Base-by-base conservation (phyloP, 1,140 invertebrate genomes). In the Drosophila pallidifrons region DNA sequence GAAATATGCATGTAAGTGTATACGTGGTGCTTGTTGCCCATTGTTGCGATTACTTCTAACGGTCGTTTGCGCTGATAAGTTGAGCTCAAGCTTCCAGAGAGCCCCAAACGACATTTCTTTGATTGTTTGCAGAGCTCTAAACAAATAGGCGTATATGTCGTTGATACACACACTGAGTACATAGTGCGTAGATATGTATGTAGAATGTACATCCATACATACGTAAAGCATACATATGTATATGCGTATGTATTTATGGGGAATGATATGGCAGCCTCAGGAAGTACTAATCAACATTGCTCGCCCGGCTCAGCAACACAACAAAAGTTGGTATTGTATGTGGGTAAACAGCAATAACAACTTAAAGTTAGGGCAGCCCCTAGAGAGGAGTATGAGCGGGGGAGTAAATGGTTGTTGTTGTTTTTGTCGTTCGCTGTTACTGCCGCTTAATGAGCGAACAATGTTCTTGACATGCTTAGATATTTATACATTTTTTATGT, bases 381-480 rank as follows among this genome's bases (percentile, higher is more conserved):
- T 11, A 35, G 2, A 43, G 32, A 43, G 43, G 45, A 25, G 20
- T 25, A 25, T 38, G 20, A 1, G 46, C 7, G 7, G 45, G 63
- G 60, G 52, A 32, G 75, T 60, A 65, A 49, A 28, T 10, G 47
- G 54, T 2, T 6, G 54, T 13, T 41, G 46, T 10, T 6, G 63
- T 69, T 60, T 57, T 65, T 49, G 57, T 66, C 32, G 41, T 28
- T 52, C 20, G 58, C 49, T 61, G 43, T 11, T 28, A 25, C 59
- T 66, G 63, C 35, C 25, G 47, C 68, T 76, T 88, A 88, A 88
- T 88, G 79, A 77, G 85, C 85, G 74, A 88, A 89, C 83, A 88
- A 88, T 89, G 85, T 88, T 88, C 83, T 88, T 88, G 83, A 88
- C 83, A 88, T 69, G 85, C 85, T 88, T 88, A 83, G 77, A 88